Conservation (phyloP, 2,888 invertebrate genomes). For the Cancer borealis region DNA sequence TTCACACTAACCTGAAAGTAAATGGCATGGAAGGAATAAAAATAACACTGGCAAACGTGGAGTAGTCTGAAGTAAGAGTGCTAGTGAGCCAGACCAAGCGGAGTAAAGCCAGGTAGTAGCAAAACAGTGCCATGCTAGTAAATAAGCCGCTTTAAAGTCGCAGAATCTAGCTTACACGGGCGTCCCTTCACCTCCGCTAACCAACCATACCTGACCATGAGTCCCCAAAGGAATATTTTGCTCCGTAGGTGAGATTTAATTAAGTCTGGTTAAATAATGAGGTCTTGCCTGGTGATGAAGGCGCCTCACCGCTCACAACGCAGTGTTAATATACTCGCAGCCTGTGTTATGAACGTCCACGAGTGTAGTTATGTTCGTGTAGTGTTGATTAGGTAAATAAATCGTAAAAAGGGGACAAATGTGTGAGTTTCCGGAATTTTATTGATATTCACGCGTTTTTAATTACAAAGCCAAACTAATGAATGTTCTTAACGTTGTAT, state of each 20-base stretch:
- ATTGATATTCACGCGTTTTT: constrained; percentile 38
- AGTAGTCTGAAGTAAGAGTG: neutral
- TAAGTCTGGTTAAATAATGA: constrained; percentile 56
- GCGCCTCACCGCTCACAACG: constrained; percentile 42
- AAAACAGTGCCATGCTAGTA: neutral
- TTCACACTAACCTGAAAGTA: neutral
- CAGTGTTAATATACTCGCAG: neutral
- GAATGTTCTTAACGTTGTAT: neutral
- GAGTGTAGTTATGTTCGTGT: neutral
- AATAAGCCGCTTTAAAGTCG: neutral
- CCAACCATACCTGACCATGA: neutral
- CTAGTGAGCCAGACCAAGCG: neutral
- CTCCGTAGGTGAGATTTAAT: constrained; percentile 44
- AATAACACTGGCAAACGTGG: neutral
- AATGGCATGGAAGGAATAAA: neutral
- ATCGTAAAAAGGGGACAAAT: constrained; percentile 34
- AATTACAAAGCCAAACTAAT: constrained; percentile 24
- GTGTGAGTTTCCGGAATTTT: constrained; percentile 37
- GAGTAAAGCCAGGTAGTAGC: neutral
- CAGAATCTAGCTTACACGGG: neutral
- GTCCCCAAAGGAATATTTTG: constrained; percentile 34
- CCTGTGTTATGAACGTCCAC: constrained; percentile 5
- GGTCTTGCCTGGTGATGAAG: constrained; percentile 48
- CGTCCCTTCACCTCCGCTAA: neutral
- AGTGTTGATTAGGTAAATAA: constrained; percentile 33